Conservation (phyloP, 2,888 invertebrate genomes). For the Brachylomia viminalis region DNA sequence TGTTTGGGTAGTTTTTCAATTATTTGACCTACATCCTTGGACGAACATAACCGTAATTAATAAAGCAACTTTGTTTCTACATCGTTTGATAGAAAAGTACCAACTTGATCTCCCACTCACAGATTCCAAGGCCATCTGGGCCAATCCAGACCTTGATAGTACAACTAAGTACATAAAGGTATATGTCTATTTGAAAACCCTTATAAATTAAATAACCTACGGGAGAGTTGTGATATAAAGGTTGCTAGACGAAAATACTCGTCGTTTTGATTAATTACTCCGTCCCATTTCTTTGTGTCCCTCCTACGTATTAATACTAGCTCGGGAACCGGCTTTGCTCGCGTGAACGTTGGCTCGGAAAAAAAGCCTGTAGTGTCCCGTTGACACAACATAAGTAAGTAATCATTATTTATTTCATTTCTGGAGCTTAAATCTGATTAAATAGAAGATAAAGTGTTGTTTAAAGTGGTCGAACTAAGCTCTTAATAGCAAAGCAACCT, state of each 20-base stretch:
- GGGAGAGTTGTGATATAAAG: constrained; percentile 29
- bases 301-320: constrained; percentile 42
- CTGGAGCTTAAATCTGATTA: background rate
- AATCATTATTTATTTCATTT: constrained; percentile 42
- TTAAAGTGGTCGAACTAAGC: background rate
- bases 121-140: constrained; percentile 52
- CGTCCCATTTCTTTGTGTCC: constrained; percentile 49
- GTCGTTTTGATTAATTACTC: constrained; percentile 60
- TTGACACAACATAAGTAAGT: constrained; percentile 45
- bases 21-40: background rate
- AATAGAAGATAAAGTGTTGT: background rate
- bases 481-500: background rate
- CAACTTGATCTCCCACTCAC: constrained; percentile 19
- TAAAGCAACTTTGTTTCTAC: constrained; percentile 25
- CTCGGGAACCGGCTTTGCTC: constrained; percentile 38
- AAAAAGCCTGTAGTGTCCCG: constrained; percentile 35
- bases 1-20: background rate
- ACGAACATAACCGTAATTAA: constrained; percentile 25
- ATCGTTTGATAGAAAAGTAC: constrained; percentile 43
- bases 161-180: constrained; percentile 21
- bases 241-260: constrained; percentile 34
- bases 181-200: constrained; percentile 34
- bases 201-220: constrained; percentile 52
- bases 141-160: constrained; percentile 36
- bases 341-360: constrained; percentile 14